Conservation (phyloP, 2,888 invertebrate genomes). For the Andrena hattorfiana region DNA sequence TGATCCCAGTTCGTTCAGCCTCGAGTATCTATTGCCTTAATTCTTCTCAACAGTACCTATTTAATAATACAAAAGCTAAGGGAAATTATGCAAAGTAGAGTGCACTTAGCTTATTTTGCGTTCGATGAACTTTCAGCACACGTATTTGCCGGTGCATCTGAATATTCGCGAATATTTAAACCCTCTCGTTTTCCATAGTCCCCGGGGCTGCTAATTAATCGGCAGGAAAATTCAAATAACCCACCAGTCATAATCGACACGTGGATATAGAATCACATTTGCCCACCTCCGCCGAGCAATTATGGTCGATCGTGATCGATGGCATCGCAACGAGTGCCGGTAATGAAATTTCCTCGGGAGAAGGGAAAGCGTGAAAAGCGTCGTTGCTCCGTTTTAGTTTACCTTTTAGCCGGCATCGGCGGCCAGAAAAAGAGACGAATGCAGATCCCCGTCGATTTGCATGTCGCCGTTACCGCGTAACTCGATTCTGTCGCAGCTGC, state of each 20-base stretch:
- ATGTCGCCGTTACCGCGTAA: conserved; percentile 59
- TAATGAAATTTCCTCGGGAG: conserved; percentile 37
- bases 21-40: too few species aligned
- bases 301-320: conserved; percentile 12
- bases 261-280: conserved; percentile 10
- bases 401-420: conserved; percentile 28
- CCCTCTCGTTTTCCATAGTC: neutral
- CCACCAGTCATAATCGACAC: conserved; percentile 1
- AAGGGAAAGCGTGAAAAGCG: neutral
- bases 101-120: too few species aligned
- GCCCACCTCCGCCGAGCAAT: neutral
- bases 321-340: neutral
- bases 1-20: too few species aligned
- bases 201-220: neutral
- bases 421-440: conserved; percentile 46
- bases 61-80: too few species aligned
- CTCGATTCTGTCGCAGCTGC: conserved; percentile 61
- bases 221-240: neutral
- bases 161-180: neutral
- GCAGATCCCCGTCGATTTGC: conserved; percentile 59
- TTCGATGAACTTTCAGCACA: too few species aligned
- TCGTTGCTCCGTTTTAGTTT: conserved; percentile 26
- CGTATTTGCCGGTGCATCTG: neutral
- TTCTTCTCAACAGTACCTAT: too few species aligned
- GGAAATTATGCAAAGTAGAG: too few species aligned